Evolutionary conservation across 2,113 vertebrate genomes (phyloP).

Genomic region (Hemiscyllium ocellatum): DNA sequence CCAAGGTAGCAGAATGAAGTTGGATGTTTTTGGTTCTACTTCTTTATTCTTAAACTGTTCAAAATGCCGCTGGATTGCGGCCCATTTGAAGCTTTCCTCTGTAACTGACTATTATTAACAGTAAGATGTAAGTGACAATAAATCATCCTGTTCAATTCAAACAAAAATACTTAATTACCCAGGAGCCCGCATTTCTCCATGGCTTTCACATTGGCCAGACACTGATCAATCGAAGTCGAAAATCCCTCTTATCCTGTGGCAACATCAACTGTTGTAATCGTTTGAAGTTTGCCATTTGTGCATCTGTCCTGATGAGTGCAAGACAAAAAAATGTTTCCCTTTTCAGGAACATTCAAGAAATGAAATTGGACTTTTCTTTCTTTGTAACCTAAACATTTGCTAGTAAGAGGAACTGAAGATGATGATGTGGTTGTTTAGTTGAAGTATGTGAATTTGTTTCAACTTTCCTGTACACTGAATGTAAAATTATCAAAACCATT

Average conservation of each 20-base stretch:
- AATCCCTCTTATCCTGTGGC: background rate
- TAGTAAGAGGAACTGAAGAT: background rate
- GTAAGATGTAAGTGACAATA: too few relatives aligned
- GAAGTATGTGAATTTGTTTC: background rate
- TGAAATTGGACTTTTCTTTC: background rate
- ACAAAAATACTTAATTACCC: background rate
- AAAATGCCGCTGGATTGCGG: too few relatives aligned
- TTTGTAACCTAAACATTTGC: background rate
- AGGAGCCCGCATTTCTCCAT: background rate
- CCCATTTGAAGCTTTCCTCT: too few relatives aligned
- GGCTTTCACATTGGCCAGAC: background rate
- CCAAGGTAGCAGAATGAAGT: too few relatives aligned
- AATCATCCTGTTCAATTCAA: background rate
- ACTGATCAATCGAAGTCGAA: background rate
- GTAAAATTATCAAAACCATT: background rate
- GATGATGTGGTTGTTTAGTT: background rate
- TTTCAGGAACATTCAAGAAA: background rate
- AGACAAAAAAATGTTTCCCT: background rate
- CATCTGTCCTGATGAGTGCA: background rate
- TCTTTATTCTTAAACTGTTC: too few relatives aligned
- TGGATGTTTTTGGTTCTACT: too few relatives aligned
- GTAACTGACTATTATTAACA: too few relatives aligned
- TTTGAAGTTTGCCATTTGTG: background rate
- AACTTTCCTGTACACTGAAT: background rate
- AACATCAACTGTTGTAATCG: background rate